Base-by-base conservation (phyloP, 1,140 invertebrate genomes). In the Aphaenogaster floridana region DNA sequence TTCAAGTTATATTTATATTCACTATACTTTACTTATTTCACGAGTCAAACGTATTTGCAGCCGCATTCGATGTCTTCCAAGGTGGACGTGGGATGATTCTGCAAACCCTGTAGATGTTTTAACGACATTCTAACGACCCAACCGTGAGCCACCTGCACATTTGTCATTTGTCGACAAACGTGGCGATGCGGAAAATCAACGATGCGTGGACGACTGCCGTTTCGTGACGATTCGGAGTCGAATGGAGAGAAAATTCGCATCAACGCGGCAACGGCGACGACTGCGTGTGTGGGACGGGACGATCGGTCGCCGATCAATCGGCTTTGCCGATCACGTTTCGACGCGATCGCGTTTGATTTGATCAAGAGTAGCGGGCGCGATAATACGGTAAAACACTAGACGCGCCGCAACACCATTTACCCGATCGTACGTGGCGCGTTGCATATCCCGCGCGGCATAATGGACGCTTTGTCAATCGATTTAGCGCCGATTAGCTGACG, bases 371-470 rank as follows among this genome's bases (percentile, higher is more conserved):
- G 28, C 11, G 21, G 21, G 50, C 21, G 36, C 52, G 39, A 45
- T 81, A 71, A 81, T 81, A 48, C 39, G 21, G 4, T 81, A 71
- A 71, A 81, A 81, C 17, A 57, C 13, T 34, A 8, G n/a, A 34
- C 50, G 15, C 66, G 5, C 34, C 28, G 13, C 48, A 45, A 11
- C 39, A 8, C 5, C 39, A 28, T 45, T 57, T 57, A 48, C 8
- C 21, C 52, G 71, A 34, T 11, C n/a, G 34, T 34, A 17, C 39
- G 17, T n/a, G 15, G 21, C 9, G 2, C 13, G 21, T 63, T 36
- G 28, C 42, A 15, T 50, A 39, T 54, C 34, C 1, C 28, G 39
- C 36, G 34, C 28, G 21, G 28, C 28, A 9, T 69, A 69, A 81
- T 54, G 13, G 17, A 1, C 17, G 45, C 48, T 68, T 69, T 11